Evolutionary conservation across 2,797 vertebrate species (phyloP), one percentile per base, ranked within the genome.

Genomic region (Rhynchotus rufescens): DNA sequence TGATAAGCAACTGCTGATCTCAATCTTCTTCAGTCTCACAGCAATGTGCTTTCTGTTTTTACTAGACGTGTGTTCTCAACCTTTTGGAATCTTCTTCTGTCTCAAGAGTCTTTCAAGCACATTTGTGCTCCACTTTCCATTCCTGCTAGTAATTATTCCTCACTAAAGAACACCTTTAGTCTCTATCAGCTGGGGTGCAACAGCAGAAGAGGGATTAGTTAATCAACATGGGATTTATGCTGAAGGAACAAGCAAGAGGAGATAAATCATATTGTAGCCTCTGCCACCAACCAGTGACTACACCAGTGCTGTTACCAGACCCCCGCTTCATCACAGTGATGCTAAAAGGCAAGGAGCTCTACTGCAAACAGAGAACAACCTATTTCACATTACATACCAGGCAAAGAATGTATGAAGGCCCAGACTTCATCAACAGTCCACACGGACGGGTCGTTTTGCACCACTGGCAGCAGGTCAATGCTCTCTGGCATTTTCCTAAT

Each of bases 371-470:
- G 20, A 57, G 40, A 52, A 59, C 9, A 28, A 42, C 16, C 26
- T 19, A 57, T 4, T 45, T 44, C 45, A 74, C 66, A 5, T 17
- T 85, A 91, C 97, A 34, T 97, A 99, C 99, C 99, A 95, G 99
- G 99, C 96, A 99, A 97, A 32, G 98, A 98, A 97, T 97, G 98
- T 74, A 99, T 99, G 96, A 99, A 99, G 91, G 98, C 98, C 77
- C 98, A 98, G 6, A 99, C 99, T 75, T 99, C 98, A 97, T 99
- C 99, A 30, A 99, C 99, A 2, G 98, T 99, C 99, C 99, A 99
- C 57, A 98, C 97, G 0, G 98, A 98, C 4, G 99, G 99, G 90
- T 98, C 97, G 12, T 98, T 97, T 10, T 95, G 97, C 42, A 98
- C 97, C 77, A 96, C 97, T 1, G 98, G 97, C 6, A 98, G 89